These are phyloP conservation scores for Diogma glabrata DNA, from an alignment of 2,888 invertebrate species.

Conservation along the genomic window DNA sequence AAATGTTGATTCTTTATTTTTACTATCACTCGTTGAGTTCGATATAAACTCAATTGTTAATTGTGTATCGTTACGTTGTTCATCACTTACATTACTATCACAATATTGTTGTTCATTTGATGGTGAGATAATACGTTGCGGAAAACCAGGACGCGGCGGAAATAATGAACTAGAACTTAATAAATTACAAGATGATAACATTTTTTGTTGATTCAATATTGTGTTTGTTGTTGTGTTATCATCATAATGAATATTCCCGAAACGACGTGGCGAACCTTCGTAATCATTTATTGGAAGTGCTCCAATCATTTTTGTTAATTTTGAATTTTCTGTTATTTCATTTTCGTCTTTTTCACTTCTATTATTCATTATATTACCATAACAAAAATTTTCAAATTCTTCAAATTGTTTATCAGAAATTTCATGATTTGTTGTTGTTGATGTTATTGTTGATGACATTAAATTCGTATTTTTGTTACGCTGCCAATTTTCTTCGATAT, in stretches of 20 bases:
- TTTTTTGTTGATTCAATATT: conserved; percentile 11
- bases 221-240: conserved; percentile 14
- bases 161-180: conserved; percentile 48
- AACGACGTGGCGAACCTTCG: conserved; percentile 79
- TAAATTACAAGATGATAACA: conserved; percentile 37
- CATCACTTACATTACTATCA: too few species aligned
- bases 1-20: conserved; percentile 44
- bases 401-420: background rate
- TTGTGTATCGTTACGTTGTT: too few species aligned
- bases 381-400: conserved; percentile 7
- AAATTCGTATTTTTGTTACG: conserved; percentile 36
- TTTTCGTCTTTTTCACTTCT: too few species aligned
- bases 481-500: conserved; percentile 74
- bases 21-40: background rate
- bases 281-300: conserved; percentile 77
- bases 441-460: background rate
- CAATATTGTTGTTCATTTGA: too few species aligned
- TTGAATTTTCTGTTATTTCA: conserved; percentile 15
- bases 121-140: conserved; percentile 35
- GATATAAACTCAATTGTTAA: background rate
- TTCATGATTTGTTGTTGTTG: too few species aligned
- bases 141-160: conserved; percentile 77
- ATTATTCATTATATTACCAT: too few species aligned
- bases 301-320: conserved; percentile 37
- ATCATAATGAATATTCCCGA: conserved; percentile 46